Conservation (phyloP, 2,888 invertebrate genomes). For the Gymnocheta viridis region DNA sequence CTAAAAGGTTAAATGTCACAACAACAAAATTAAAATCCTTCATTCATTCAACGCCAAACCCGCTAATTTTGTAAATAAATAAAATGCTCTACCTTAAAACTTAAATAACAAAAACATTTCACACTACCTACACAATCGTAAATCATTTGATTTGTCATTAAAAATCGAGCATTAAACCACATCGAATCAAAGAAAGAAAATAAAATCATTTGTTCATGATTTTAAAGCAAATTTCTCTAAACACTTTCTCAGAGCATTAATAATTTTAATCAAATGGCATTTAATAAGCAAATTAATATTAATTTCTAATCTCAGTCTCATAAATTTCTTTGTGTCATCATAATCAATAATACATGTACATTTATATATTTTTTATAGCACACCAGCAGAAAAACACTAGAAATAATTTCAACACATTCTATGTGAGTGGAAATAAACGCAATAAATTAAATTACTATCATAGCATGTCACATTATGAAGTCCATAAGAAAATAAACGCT, state of each 20-base stretch:
- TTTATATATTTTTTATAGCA: neutral
- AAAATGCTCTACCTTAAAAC: too few species aligned
- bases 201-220: neutral
- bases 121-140: neutral
- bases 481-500: slow-evolving; percentile 39
- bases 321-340: slow-evolving; percentile 40
- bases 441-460: slow-evolving; percentile 67
- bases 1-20: too few species aligned
- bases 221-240: slow-evolving; percentile 10
- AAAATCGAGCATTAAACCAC: neutral
- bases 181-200: neutral
- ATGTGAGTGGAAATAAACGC: slow-evolving; percentile 35
- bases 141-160: neutral
- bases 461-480: slow-evolving; percentile 65
- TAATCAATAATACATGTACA: slow-evolving; percentile 27
- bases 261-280: slow-evolving; percentile 30
- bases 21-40: too few species aligned
- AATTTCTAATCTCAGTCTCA: neutral
- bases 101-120: neutral
- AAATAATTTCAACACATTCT: slow-evolving; percentile 47
- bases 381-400: neutral
- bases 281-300: slow-evolving; percentile 34
- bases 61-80: too few species aligned
- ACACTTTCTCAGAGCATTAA: slow-evolving; percentile 4
- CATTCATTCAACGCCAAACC: too few species aligned